Evolutionary conservation across 2,888 invertebrate genomes (phyloP), one percentile per base, ranked within the genome.

Genomic region (Sarcophaga rosellei): DNA sequence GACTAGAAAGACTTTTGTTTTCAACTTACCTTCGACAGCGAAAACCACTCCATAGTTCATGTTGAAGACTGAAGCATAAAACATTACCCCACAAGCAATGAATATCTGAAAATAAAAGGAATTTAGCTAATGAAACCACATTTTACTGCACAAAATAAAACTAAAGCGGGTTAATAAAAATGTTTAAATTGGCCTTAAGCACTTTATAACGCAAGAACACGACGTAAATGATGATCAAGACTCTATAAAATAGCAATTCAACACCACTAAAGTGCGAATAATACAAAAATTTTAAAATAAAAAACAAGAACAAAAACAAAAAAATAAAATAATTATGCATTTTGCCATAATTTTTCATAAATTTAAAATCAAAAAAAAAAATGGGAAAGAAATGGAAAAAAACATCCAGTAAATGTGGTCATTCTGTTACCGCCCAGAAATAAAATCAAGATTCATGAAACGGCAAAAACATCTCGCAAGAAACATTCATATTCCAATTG

Each of bases 271-370:
- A 44, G 65, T 63, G 59, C 23, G 57, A 69, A 61, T 35, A 69
- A 74, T 53, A 78, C 63, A 20, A 61, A 44, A 44, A 25, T 35
- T 35, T 21, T 8, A 25, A 21, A 23, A 21, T 0, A 20, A 59
- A 17, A 6, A 65, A 65, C 4, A 17, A 70, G 21, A 35, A 44
- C 2, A 61, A 62, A 15, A 45, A 73, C 78, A 66, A 74, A 81
- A 74, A 81, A 76, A 76, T 76, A 90, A 91, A 91, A 92, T 92
- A 92, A 92, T 92, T 92, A 92, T 90, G 90, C 90, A 92, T 89
- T 90, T 90, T 89, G 90, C 89, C 89, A 90, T 91, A 90, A 92
- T 90, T 91, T 92, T 85, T 87, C 74, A 72, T 84, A 75, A 84
- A 81, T 53, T 62, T 62, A 15, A 84, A 83, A 76, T 57, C 59